These are phyloP conservation scores for Adrianichthys oophorus DNA, from an alignment of 2,797 vertebrate genomes.

Conservation along the genomic window DNA sequence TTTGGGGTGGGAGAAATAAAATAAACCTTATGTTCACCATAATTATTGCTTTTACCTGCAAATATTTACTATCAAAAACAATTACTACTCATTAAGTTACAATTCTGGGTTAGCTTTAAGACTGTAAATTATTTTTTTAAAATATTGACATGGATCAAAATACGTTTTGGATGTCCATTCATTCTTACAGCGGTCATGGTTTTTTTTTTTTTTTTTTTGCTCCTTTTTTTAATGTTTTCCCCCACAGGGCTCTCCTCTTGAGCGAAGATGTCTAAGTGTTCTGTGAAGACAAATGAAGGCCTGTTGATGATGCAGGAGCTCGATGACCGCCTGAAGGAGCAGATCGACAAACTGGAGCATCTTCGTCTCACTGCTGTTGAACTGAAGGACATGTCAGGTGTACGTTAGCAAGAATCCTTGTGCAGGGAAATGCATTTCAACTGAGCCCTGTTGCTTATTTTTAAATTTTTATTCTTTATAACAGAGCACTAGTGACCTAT, in stretches of 20 bases:
- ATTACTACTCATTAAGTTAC: too few species aligned
- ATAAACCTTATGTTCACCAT: too few species aligned
- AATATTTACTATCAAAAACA: too few species aligned
- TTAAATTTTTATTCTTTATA: background rate
- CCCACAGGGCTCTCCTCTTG: conserved; percentile 5
- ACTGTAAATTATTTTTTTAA: too few species aligned
- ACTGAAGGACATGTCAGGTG: conserved; percentile 72
- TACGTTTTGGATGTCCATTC: too few species aligned
- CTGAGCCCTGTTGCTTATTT: background rate
- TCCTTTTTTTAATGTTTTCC: background rate
- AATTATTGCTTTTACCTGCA: too few species aligned
- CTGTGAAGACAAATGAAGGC: conserved; percentile 62
- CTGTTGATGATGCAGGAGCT: conserved; percentile 84
- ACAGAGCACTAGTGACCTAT: conserved; percentile 69
- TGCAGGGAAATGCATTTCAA: background rate
- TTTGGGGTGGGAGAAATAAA: too few species aligned
- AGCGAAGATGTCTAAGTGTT: conserved; percentile 61
- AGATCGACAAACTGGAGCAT: conserved; percentile 81
- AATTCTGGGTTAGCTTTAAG: too few species aligned
- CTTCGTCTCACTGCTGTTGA: conserved; percentile 73
- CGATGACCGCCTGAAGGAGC: conserved; percentile 79
- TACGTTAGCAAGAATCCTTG: conserved; percentile 16
- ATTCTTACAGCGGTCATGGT: too few species aligned
- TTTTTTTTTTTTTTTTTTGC: too few species aligned
- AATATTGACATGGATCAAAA: too few species aligned